Evolutionary conservation across 2,888 invertebrate genomes (phyloP).

Genomic region (Phaonia tiefii): DNA sequence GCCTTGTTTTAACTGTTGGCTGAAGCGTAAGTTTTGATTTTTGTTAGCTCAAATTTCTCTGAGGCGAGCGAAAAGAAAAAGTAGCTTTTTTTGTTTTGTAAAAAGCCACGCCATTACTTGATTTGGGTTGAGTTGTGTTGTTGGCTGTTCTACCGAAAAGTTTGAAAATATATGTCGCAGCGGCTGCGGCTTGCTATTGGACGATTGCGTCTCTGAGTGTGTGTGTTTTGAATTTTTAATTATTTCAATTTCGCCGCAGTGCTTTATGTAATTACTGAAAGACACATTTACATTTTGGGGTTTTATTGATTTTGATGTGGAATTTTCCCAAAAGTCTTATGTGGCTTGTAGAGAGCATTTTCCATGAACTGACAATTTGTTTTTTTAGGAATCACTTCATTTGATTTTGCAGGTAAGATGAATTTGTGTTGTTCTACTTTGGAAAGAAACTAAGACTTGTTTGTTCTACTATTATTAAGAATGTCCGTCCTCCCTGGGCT

Average conservation of each 20-base stretch:
- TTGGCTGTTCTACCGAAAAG: not conserved
- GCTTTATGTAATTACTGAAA: constrained; percentile 34
- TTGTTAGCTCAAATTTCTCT: constrained; percentile 48
- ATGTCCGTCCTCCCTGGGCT: too few species aligned
- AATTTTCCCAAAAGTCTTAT: too few species aligned
- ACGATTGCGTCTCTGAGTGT: not conserved
- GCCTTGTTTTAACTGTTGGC: constrained; percentile 6
- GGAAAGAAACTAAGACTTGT: too few species aligned
- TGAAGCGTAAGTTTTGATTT: constrained; percentile 9
- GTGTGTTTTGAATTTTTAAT: constrained; percentile 53
- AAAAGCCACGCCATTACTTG: constrained; percentile 49
- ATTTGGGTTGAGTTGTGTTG: not conserved
- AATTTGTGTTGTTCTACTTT: too few species aligned
- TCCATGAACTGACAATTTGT: too few species aligned
- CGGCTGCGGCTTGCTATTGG: constrained; percentile 22
- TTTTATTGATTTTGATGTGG: too few species aligned
- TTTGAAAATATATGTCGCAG: constrained; percentile 7
- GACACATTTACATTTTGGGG: too few species aligned
- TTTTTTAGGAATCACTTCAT: too few species aligned
- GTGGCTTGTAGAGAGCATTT: too few species aligned
- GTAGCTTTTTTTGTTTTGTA: constrained; percentile 24
- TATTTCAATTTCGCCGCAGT: constrained; percentile 28
- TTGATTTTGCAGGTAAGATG: too few species aligned
- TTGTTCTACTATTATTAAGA: too few species aligned
- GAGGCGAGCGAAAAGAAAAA: constrained; percentile 28